Conservation (phyloP, 2,888 invertebrate genomes). For the Pollenia labialis region DNA sequence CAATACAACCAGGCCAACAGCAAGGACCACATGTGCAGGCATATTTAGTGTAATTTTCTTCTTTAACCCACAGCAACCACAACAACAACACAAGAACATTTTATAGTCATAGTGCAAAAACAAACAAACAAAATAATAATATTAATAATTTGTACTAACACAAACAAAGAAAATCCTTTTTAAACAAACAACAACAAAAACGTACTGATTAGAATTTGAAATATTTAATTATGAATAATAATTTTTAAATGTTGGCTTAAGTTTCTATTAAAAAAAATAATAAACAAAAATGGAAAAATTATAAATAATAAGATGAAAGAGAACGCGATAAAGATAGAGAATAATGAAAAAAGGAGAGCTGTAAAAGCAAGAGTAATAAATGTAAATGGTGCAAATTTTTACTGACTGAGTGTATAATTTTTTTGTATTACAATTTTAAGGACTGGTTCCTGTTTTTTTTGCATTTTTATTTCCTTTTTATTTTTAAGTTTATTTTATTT, state of each 20-base stretch:
- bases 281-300: conserved; percentile 33
- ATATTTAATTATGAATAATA: conserved; percentile 40
- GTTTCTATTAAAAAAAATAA: conserved; percentile 23
- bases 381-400: conserved; percentile 26
- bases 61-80: conserved; percentile 22
- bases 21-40: conserved; percentile 84
- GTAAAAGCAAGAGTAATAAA: conserved; percentile 1
- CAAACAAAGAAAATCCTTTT: conserved; percentile 36
- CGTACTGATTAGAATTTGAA: conserved; percentile 60
- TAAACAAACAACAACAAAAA: conserved; percentile 59
- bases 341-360: background rate
- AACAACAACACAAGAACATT: conserved; percentile 66
- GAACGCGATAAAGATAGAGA: conserved; percentile 3
- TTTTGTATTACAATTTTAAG: conserved; percentile 57
- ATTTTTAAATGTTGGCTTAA: conserved; percentile 57
- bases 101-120: conserved; percentile 69
- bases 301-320: conserved; percentile 35
- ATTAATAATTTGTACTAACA: conserved; percentile 64
- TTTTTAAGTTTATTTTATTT: conserved; percentile 63
- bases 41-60: conserved; percentile 81
- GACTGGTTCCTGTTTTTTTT: conserved; percentile 69
- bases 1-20: conserved; percentile 79
- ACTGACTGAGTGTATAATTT: conserved; percentile 47
- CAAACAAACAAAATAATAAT: conserved; percentile 38
- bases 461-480: conserved; percentile 46